Percentiles rank a stretch among this genome's conserved stretches.
These are phyloP conservation scores for Thalpophila matura DNA, from an alignment of 2,888 invertebrate genomes.

Conservation along the genomic window DNA sequence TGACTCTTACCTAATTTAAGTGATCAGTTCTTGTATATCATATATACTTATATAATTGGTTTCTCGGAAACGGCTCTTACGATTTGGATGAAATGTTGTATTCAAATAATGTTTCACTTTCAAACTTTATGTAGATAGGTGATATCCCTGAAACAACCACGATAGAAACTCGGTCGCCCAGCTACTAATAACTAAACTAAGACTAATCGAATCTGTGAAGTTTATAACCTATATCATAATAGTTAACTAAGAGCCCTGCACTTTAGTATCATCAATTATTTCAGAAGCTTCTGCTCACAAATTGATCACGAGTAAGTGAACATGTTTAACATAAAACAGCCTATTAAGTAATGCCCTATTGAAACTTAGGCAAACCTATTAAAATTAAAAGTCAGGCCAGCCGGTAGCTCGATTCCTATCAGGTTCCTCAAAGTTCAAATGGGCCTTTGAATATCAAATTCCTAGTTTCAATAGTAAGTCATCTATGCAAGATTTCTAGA, in stretches of 20 bases:
- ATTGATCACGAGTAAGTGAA: constrained; percentile 18
- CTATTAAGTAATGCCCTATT: constrained; percentile 33
- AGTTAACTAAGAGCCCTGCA: constrained; percentile 14
- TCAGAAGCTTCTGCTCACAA: constrained; percentile 18
- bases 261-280: constrained; percentile 15
- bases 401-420: constrained; percentile 51
- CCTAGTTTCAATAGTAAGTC: constrained; percentile 64
- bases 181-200: too few species aligned
- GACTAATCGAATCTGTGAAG: background rate
- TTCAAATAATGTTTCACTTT: too few species aligned
- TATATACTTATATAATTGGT: too few species aligned
- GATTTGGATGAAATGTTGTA: too few species aligned
- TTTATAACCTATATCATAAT: constrained; percentile 1
- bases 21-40: too few species aligned
- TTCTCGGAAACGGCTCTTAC: too few species aligned
- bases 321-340: constrained; percentile 10
- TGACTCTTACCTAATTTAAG: too few species aligned
- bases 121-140: too few species aligned
- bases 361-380: constrained; percentile 17
- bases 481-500: constrained; percentile 52
- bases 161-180: too few species aligned
- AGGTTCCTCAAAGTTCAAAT: constrained; percentile 61
- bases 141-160: too few species aligned
- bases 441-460: constrained; percentile 67
- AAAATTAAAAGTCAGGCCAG: constrained; percentile 39